Conservation (phyloP, 2,797 vertebrate genomes). For the Syndactyla subalaris region DNA sequence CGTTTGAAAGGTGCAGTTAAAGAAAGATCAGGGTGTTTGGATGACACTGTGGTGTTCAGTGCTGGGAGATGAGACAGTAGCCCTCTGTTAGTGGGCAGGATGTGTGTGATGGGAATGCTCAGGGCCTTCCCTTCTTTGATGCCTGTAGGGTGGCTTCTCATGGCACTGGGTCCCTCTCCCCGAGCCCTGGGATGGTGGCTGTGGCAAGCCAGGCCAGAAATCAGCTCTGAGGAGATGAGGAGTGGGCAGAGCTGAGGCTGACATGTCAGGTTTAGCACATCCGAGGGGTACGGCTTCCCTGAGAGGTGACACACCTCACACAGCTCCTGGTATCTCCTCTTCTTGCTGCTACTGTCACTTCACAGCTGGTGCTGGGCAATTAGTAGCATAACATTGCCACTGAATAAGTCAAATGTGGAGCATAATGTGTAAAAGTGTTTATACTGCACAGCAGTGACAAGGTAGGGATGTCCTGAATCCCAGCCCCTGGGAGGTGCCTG, state of each 20-base stretch:
- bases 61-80: neutral
- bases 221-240: neutral
- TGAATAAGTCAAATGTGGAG: neutral
- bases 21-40: fast-evolving
- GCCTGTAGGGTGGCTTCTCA: neutral
- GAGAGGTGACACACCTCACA: neutral
- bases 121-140: neutral
- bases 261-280: neutral
- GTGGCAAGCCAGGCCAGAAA: neutral
- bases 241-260: neutral
- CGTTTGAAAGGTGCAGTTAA: neutral
- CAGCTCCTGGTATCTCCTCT: neutral
- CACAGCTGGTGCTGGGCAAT: neutral
- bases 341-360: neutral
- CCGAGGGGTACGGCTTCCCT: neutral
- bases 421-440: neutral
- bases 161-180: neutral
- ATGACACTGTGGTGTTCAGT: neutral
- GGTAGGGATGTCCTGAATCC: neutral
- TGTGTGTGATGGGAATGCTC: neutral
- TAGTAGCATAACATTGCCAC: neutral
- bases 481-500: neutral
- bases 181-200: neutral
- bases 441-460: neutral
- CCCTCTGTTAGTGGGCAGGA: neutral